These are phyloP conservation scores for Platysteira castanea DNA, from an alignment of 2,113 vertebrate genomes.

Conservation along the genomic window DNA sequence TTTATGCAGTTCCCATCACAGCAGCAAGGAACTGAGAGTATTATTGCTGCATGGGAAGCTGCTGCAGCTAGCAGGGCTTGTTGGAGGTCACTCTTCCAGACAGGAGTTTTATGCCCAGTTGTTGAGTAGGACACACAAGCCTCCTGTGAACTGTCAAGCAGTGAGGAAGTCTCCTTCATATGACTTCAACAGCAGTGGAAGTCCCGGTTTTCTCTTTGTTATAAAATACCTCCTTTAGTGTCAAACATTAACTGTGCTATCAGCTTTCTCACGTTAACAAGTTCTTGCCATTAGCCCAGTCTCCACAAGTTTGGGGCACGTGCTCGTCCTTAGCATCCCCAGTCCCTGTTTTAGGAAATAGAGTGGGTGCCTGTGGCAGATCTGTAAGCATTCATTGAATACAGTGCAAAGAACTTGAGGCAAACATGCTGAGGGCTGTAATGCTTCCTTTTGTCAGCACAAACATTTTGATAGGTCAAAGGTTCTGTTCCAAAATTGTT, in stretches of 20 bases:
- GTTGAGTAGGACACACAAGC: background rate
- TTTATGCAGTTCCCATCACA: background rate
- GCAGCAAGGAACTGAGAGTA: background rate
- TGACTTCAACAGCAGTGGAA: background rate
- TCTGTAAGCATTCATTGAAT: background rate
- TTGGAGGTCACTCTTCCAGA: background rate
- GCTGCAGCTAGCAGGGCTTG: background rate
- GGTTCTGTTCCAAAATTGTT: background rate
- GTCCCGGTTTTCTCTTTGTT: background rate
- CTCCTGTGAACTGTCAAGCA: background rate
- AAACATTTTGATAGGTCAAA: accelerated
- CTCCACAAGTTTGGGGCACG: background rate
- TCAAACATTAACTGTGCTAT: background rate
- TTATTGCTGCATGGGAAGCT: background rate
- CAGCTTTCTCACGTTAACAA: background rate
- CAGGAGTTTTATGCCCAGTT: background rate
- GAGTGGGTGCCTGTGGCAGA: background rate
- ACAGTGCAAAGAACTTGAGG: background rate
- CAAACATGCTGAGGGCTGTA: background rate
- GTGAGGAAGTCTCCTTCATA: background rate
- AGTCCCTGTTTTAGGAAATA: background rate
- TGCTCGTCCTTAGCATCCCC: background rate
- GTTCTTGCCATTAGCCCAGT: background rate
- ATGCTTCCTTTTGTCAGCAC: background rate
- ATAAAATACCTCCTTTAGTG: background rate